phyloP scores from a whole-genome alignment of 2,888 invertebrate genomes.

The Agrochola lota region DNA sequence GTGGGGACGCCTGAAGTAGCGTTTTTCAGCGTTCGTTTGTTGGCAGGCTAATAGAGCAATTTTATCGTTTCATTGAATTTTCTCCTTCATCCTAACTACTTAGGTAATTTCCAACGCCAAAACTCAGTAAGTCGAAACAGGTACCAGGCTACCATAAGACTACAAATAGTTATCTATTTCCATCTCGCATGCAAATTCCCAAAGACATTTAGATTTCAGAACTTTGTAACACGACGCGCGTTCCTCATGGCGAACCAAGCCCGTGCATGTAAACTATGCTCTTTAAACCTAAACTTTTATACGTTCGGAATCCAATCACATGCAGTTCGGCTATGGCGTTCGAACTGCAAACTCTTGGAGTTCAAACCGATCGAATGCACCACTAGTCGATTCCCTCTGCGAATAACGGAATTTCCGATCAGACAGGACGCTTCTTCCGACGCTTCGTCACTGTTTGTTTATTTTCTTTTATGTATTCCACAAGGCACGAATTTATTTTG shows the following conservation, averaged over 20 bases:
- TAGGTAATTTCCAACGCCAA: not conserved
- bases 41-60: slow-evolving; percentile 23
- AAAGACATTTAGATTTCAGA: slow-evolving; percentile 64
- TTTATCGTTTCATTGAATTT: slow-evolving; percentile 1
- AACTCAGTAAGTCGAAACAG: slow-evolving; percentile 23
- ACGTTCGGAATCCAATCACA: slow-evolving; percentile 83
- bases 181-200: slow-evolving; percentile 47
- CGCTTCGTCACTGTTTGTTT: slow-evolving; percentile 77
- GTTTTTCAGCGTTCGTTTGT: slow-evolving; percentile 24
- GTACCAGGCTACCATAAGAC: slow-evolving; percentile 44
- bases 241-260: slow-evolving; percentile 44
- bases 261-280: slow-evolving; percentile 75
- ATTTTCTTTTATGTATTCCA: slow-evolving; percentile 73
- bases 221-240: slow-evolving; percentile 47
- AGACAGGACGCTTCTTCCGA: slow-evolving; percentile 70
- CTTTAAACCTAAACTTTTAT: slow-evolving; percentile 83
- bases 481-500: slow-evolving; percentile 67
- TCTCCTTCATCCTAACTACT: not conserved
- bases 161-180: slow-evolving; percentile 51
- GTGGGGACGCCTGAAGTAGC: slow-evolving; percentile 32
- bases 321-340: slow-evolving; percentile 75
- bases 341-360: slow-evolving; percentile 77
- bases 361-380: slow-evolving; percentile 76
- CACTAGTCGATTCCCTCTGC: slow-evolving; percentile 86
- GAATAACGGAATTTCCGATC: slow-evolving; percentile 88